Base-by-base conservation (phyloP, 2,113 vertebrate species). In the Azemiops feae region DNA sequence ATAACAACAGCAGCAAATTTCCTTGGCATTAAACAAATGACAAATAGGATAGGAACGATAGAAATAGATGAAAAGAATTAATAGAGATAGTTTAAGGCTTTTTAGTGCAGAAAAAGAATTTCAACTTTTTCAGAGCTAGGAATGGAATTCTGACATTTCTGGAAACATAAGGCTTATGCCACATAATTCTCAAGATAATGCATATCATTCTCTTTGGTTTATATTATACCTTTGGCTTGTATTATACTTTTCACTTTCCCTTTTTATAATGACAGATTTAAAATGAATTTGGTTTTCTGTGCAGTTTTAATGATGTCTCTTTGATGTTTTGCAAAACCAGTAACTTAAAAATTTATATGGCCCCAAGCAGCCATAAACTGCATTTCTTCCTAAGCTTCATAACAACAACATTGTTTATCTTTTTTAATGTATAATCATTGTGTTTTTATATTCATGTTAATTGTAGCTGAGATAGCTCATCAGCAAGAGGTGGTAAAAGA, bases 381-480 rank as follows among this genome's bases (percentile, higher is more conserved):
- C 94, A 92, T 94, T 94, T 96, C 92, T 89, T 94, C 93, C 39
- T 23, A 93, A 5, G 0, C 90, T 88, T 87, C 94, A 89, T 25
- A 93, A 93, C 54, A 94, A 95, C 96, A 97, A 96, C 96, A 95
- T 93, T 95, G 92, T 94, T 97, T 90, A 89, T 94, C 95, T 39
- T 89, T 4, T 90, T 91, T 94, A 94, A 87, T 87, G 27, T 55
- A 87, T 69, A 34, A 89, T 93, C 5, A 0, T 94, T 64, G 43
- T 0, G 0, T 74, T 6, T 94, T 88, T 90, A 4, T n/a, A 89
- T 43, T 96, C n/a, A 0, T 88, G 58, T 93, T 95, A 96, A 11
- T 91, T 95, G 95, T 58, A 93, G 93, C 89, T 89, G 74, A 74
- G 93, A 89, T 93, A 54, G 91, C 91, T 87, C 87, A 92, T 95